Percentiles rank a stretch among this genome's conserved stretches.
phyloP scores from a whole-genome alignment of 1,140 invertebrate species.

The Drosophila rhopaloa region DNA sequence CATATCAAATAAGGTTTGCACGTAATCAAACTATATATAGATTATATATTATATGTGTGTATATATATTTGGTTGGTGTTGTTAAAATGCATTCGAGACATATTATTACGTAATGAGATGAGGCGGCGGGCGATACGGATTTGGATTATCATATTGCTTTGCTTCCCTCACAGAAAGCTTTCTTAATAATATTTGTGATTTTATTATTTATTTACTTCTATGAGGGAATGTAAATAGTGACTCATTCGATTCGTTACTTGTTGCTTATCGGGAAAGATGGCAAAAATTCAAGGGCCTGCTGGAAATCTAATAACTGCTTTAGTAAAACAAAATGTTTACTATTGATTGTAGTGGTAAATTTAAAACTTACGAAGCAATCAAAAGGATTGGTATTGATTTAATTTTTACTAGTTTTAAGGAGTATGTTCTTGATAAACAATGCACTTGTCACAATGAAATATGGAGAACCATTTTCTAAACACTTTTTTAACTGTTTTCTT shows the following conservation, averaged over 20 bases:
- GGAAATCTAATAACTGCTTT: background rate
- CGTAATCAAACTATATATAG: conserved; percentile 59
- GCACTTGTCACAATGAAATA: too few species aligned
- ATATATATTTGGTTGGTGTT: conserved; percentile 52
- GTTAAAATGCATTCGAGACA: conserved; percentile 79
- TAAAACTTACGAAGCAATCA: background rate
- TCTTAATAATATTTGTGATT: background rate
- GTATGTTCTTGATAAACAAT: too few species aligned
- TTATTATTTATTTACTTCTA: conserved; percentile 4
- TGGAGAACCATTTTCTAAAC: too few species aligned
- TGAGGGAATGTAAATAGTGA: conserved; percentile 42
- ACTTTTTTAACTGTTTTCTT: too few species aligned
- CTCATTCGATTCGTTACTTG: conserved; percentile 28
- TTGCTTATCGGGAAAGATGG: conserved; percentile 47
- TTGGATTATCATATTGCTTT: conserved; percentile 52
- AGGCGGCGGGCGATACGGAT: conserved; percentile 75
- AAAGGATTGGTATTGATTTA: background rate
- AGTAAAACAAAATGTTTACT: background rate
- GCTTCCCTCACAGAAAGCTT: conserved; percentile 24
- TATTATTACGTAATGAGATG: conserved; percentile 83
- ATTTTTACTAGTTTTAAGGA: too few species aligned
- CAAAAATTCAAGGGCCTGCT: conserved; percentile 35
- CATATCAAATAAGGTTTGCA: conserved; percentile 58
- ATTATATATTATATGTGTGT: conserved; percentile 51
- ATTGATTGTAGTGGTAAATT: conserved; percentile 11